Evolutionary conservation across 1,140 invertebrate genomes (phyloP).

Genomic region (Bilobella aurantiaca): DNA sequence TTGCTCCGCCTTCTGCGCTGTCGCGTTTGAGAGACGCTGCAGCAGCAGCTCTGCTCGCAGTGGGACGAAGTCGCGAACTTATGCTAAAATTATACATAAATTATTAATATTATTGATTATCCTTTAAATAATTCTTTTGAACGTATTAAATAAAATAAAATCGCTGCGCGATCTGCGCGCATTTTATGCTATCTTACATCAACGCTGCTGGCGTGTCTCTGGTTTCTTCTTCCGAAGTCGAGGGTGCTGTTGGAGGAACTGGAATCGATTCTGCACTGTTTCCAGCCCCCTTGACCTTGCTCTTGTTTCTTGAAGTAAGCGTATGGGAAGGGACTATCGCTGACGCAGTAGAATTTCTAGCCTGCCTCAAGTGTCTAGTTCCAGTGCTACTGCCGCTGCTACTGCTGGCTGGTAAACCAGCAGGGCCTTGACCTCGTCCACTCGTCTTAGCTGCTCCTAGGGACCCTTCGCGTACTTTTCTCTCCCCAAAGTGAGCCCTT

Average conservation of each 20-base stretch:
- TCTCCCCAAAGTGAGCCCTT: background rate
- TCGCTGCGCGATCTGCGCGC: too few species aligned
- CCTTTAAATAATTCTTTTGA: too few species aligned
- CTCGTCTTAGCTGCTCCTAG: background rate
- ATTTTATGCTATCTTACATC: too few species aligned
- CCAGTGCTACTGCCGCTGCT: constrained; percentile 13
- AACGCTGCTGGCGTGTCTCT: background rate
- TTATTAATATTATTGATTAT: too few species aligned
- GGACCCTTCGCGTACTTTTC: background rate
- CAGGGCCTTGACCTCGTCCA: background rate
- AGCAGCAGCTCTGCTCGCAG: constrained; percentile 30
- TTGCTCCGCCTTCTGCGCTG: background rate
- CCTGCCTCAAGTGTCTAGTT: constrained; percentile 1
- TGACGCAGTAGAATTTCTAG: background rate
- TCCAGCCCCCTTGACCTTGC: background rate
- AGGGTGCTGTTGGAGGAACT: background rate
- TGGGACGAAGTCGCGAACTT: constrained; percentile 25
- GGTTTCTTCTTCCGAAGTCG: constrained; percentile 6
- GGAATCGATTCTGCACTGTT: background rate
- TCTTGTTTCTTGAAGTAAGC: background rate
- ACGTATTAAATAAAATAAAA: too few species aligned
- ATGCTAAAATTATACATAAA: constrained; percentile 20
- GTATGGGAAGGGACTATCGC: background rate
- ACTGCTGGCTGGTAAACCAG: constrained; percentile 6
- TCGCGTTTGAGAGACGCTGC: constrained; percentile 21